phyloP scores from a whole-genome alignment of 2,888 invertebrate genomes.

The Caenorhabditis sp. region DNA sequence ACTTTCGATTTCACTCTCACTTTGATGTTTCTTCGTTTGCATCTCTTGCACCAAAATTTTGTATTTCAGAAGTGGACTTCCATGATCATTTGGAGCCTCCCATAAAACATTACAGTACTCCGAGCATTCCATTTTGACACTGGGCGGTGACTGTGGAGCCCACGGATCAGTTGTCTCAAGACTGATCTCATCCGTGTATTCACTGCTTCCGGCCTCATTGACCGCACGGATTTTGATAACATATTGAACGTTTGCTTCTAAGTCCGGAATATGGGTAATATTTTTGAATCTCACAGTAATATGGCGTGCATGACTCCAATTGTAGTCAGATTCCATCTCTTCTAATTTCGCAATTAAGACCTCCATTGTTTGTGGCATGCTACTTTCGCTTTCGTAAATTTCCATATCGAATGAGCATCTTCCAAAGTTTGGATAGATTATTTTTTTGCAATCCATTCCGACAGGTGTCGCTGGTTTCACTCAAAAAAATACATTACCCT shows the following conservation, averaged over 20 bases:
- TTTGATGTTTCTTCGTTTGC: constrained; percentile 10
- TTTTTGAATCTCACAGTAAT: constrained; percentile 40
- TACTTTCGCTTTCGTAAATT: constrained; percentile 38
- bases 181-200: constrained; percentile 57
- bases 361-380: constrained; percentile 55
- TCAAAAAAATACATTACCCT: constrained; percentile 19
- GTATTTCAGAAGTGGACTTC: constrained; percentile 66
- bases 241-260: constrained; percentile 65
- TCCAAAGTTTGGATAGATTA: constrained; percentile 68
- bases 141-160: constrained; percentile 65
- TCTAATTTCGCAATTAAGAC: constrained; percentile 55
- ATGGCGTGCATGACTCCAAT: constrained; percentile 56
- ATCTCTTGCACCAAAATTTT: constrained; percentile 57
- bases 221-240: constrained; percentile 59
- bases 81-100: constrained; percentile 72
- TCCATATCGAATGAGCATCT: constrained; percentile 59
- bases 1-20: neutral
- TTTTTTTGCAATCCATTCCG: constrained; percentile 64
- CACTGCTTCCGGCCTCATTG: constrained; percentile 71
- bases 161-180: constrained; percentile 69
- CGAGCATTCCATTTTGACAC: constrained; percentile 63
- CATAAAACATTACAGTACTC: constrained; percentile 69
- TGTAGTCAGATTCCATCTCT: constrained; percentile 55
- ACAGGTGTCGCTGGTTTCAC: constrained; percentile 60
- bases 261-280: constrained; percentile 52